phyloP scores from a whole-genome alignment of 2,888 invertebrate species.

The Chymomyza fuscimana region DNA sequence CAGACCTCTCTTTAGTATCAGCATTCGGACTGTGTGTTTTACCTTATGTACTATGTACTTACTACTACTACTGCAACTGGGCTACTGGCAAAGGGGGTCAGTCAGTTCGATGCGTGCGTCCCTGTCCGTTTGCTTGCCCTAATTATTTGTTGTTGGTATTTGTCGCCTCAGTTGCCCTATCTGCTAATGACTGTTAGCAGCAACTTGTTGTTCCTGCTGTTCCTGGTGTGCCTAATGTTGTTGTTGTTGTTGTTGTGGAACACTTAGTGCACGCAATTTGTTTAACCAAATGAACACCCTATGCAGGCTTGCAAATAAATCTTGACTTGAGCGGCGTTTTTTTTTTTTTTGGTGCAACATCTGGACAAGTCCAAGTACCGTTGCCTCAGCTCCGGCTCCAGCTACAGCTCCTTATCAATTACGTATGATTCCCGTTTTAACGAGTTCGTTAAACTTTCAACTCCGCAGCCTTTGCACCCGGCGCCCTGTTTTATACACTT shows the following conservation, averaged over 20 bases:
- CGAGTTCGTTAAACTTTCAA: slow-evolving; percentile 75
- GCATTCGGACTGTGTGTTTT: neutral
- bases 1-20: neutral
- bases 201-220: slow-evolving; percentile 7
- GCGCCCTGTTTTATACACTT: slow-evolving; percentile 19
- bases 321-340: slow-evolving; percentile 27
- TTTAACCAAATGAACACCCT: slow-evolving; percentile 55
- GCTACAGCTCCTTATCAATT: slow-evolving; percentile 65
- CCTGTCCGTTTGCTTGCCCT: neutral
- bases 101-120: slow-evolving; percentile 52
- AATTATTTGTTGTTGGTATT: neutral
- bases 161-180: neutral
- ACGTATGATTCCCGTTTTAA: slow-evolving; percentile 72
- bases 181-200: slow-evolving; percentile 1
- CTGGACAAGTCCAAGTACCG: slow-evolving; percentile 47
- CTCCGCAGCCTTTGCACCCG: slow-evolving; percentile 36
- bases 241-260: slow-evolving; percentile 8
- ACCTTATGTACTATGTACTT: slow-evolving; percentile 8
- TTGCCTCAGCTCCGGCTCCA: slow-evolving; percentile 18
- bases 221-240: slow-evolving; percentile 14
- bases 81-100: slow-evolving; percentile 23
- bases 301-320: slow-evolving; percentile 46
- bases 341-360: slow-evolving; percentile 40
- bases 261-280: slow-evolving; percentile 61
- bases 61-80: neutral